Percentiles rank a stretch among this genome's conserved stretches.
These are phyloP conservation scores for Thecocarcelia acutangulata DNA, from an alignment of 2,888 invertebrate species.

Conservation along the genomic window DNA sequence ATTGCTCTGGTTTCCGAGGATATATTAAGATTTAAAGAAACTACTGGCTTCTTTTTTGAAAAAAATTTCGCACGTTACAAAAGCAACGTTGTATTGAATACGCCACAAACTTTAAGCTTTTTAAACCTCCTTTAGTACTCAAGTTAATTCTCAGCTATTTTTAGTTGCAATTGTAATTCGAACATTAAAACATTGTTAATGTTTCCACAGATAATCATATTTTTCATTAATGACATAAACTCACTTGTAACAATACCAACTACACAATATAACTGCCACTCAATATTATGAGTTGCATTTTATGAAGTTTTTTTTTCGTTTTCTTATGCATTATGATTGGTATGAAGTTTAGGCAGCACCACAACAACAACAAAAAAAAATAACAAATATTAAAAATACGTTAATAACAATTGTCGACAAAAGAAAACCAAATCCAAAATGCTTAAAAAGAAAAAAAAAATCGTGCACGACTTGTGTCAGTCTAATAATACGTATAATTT, in stretches of 20 bases:
- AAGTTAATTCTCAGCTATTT: conserved; percentile 29
- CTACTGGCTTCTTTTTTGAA: no score
- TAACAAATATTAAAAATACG: conserved; percentile 54
- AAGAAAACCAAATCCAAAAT: conserved; percentile 44
- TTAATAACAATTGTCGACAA: conserved; percentile 67
- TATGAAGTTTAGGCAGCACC: conserved; percentile 28
- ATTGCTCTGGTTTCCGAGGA: no score
- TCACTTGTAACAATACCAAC: conserved; percentile 53
- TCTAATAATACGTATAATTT: conserved; percentile 66
- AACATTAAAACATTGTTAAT: conserved; percentile 58
- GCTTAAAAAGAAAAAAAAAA: conserved; percentile 49
- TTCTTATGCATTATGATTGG: conserved; percentile 27
- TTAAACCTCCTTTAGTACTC: not conserved
- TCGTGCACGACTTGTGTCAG: conserved; percentile 71
- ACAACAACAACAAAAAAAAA: conserved; percentile 6
- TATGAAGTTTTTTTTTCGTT: conserved; percentile 26
- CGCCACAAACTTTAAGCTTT: not conserved
- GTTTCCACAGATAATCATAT: conserved; percentile 67
- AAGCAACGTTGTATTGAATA: not conserved
- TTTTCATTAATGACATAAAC: conserved; percentile 69
- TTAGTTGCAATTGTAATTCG: conserved; percentile 30
- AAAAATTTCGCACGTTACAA: conserved; percentile 2
- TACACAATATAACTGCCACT: conserved; percentile 63
- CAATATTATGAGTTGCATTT: conserved; percentile 35
- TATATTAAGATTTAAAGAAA: no score